phyloP scores from a whole-genome alignment of 2,797 vertebrate species.

The Podarcis siculus region DNA sequence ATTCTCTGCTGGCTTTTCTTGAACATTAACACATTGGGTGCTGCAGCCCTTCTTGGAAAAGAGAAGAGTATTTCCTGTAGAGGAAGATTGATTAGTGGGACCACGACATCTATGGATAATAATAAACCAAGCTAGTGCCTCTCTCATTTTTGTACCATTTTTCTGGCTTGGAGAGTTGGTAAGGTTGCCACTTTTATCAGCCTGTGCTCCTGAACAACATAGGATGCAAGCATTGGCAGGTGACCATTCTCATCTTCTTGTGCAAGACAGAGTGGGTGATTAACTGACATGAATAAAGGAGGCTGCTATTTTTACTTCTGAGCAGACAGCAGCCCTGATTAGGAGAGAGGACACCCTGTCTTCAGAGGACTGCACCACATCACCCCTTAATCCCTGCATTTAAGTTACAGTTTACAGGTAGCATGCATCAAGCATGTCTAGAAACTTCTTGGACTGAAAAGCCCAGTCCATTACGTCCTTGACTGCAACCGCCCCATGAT shows the following conservation, averaged over 20 bases:
- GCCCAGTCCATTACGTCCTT: background rate
- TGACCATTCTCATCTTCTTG: background rate
- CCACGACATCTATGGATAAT: background rate
- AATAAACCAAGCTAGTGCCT: no score
- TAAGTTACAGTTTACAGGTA: background rate
- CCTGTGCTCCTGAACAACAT: background rate
- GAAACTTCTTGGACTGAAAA: background rate
- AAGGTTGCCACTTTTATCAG: background rate
- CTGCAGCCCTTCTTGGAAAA: background rate
- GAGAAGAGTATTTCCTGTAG: background rate
- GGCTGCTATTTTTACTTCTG: background rate
- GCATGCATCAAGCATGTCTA: background rate
- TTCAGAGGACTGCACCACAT: background rate
- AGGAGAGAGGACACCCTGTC: background rate
- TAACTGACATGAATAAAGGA: background rate
- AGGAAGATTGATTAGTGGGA: background rate
- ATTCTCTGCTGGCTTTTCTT: background rate
- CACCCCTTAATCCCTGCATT: no score
- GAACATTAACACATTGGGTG: background rate
- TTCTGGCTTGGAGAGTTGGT: background rate
- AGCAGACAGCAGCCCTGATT: background rate
- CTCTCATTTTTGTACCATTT: no score
- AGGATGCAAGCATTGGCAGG: background rate
- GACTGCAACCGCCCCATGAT: background rate
- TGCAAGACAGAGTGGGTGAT: background rate